Conservation (phyloP, 2,888 invertebrate genomes). For the Mythimna loreyi region DNA sequence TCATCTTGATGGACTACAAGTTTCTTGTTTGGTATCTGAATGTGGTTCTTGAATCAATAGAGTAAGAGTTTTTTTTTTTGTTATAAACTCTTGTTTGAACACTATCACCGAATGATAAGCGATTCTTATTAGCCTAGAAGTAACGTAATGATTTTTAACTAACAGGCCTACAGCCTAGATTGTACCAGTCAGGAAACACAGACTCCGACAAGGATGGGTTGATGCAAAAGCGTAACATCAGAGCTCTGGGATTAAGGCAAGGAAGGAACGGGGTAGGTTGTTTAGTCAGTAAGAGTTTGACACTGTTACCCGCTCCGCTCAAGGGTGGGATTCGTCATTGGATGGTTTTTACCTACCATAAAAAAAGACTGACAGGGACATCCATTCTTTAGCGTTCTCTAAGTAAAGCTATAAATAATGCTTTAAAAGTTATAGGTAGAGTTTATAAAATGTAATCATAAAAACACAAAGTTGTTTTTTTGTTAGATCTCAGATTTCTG, state of each 20-base stretch:
- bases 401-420: neutral
- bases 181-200: neutral
- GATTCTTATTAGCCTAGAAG: too few relatives aligned
- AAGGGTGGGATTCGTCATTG: too few relatives aligned
- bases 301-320: too few relatives aligned
- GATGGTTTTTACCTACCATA: too few relatives aligned
- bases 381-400: neutral
- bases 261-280: too few relatives aligned
- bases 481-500: constrained; percentile 1
- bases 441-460: neutral
- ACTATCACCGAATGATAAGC: too few relatives aligned
- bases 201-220: neutral
- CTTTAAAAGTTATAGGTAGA: neutral
- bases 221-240: too few relatives aligned
- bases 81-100: too few relatives aligned
- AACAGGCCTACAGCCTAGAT: neutral
- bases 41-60: neutral
- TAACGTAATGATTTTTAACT: neutral
- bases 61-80: neutral
- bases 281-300: too few relatives aligned
- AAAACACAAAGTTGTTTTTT: neutral
- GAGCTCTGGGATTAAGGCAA: too few relatives aligned
- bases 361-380: too few relatives aligned
- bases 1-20: neutral
- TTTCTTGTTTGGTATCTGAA: neutral